A percentile compares a stretch with the other conserved stretches of the same genome.
Evolutionary conservation across 2,113 vertebrate species (phyloP).

Genomic region (Anseranas semipalmata): DNA sequence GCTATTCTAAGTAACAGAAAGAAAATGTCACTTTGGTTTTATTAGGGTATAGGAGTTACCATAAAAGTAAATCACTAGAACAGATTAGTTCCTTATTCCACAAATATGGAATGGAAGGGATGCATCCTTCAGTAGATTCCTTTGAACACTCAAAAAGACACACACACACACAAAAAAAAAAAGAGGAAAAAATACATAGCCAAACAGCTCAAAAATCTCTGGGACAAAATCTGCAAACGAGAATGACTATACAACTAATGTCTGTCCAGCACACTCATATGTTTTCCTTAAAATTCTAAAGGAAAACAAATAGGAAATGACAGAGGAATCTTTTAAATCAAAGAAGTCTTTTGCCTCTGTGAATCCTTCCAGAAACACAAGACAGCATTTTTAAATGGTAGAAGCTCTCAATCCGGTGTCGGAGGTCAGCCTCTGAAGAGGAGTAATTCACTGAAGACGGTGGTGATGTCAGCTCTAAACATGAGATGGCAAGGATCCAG

Average conservation of each 20-base stretch:
- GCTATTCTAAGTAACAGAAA: neutral
- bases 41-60: neutral
- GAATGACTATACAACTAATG: neutral
- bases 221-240: neutral
- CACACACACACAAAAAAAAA: neutral
- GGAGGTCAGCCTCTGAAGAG: neutral
- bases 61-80: neutral
- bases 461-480: constrained; percentile 23
- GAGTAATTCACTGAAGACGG: neutral
- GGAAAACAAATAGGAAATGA: neutral
- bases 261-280: neutral
- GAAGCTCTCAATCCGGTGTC: neutral
- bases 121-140: neutral
- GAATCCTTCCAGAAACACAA: neutral
- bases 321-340: neutral
- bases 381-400: neutral
- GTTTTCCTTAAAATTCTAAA: neutral
- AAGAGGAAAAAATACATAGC: neutral
- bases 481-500: neutral
- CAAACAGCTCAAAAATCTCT: neutral
- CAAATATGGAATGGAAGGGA: neutral
- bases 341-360: neutral
- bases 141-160: neutral
- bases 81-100: neutral
- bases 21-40: neutral